These are phyloP conservation scores for cat (Felis catus) DNA, from an alignment of 2,113 vertebrate species.

Conservation along the genomic window F.catus_Fca126_mat1.0 CM031421.1:18276001-18276500, in stretches of 20 bases:
- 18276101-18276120: conserved; percentile 59
- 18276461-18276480: neutral
- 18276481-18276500: neutral
- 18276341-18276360: conserved; percentile 66
- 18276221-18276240: conserved; percentile 14
- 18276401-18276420: conserved; percentile 61
- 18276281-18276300: conserved; percentile 50
- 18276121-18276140: neutral
- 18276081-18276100: neutral
- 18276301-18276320: conserved; percentile 66
- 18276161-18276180: neutral
- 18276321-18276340: conserved; percentile 61
- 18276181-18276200: conserved; percentile 11
- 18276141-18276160: conserved; percentile 14
- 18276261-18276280: conserved; percentile 45
- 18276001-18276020: conserved; percentile 29
- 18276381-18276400: conserved; percentile 70
- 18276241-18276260: neutral
- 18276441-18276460: neutral
- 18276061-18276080: conserved; percentile 15
- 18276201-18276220: conserved; percentile 66
- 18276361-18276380: conserved; percentile 74
- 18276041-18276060: neutral
- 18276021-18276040: neutral
- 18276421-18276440: conserved; percentile 73